These are phyloP conservation scores for Drosophila sproati DNA, from an alignment of 1,140 invertebrate species.

Conservation along the genomic window DNA sequence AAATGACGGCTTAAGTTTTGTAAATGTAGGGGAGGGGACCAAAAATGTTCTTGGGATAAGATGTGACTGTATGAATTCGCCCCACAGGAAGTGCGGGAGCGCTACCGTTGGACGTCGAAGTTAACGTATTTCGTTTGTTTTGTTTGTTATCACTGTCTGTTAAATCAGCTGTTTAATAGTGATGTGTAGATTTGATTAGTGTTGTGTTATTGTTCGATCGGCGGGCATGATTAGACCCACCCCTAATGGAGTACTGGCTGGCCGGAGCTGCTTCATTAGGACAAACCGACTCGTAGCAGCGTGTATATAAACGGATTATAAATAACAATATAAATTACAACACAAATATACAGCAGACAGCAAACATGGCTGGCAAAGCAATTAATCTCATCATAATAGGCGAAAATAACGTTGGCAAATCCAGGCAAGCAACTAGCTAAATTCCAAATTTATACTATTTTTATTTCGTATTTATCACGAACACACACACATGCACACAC, in stretches of 20 bases:
- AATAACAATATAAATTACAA: constrained; percentile 18
- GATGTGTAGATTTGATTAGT: no score
- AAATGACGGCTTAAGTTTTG: no score
- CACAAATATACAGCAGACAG: not conserved
- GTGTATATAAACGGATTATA: constrained; percentile 37
- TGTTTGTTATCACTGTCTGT: no score
- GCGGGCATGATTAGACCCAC: not conserved
- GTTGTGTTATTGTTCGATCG: no score
- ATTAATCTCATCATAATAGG: constrained; percentile 98
- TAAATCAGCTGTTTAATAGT: no score
- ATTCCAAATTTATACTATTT: constrained; percentile 22
- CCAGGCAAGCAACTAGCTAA: constrained; percentile 89
- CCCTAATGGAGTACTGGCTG: not conserved
- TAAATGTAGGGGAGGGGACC: no score
- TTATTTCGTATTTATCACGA: constrained; percentile 62
- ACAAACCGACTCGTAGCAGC: not conserved
- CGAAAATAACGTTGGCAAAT: constrained; percentile 98
- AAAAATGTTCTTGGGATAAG: no score
- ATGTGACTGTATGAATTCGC: no score
- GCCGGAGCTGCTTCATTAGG: no score
- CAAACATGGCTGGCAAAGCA: constrained; percentile 79
- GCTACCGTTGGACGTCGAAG: no score
- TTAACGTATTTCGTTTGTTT: no score
- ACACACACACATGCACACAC: constrained; percentile 24
- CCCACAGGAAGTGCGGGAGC: no score